Base-by-base conservation (phyloP, 1,140 invertebrate species). In the Polypedilum vanderplanki region DNA sequence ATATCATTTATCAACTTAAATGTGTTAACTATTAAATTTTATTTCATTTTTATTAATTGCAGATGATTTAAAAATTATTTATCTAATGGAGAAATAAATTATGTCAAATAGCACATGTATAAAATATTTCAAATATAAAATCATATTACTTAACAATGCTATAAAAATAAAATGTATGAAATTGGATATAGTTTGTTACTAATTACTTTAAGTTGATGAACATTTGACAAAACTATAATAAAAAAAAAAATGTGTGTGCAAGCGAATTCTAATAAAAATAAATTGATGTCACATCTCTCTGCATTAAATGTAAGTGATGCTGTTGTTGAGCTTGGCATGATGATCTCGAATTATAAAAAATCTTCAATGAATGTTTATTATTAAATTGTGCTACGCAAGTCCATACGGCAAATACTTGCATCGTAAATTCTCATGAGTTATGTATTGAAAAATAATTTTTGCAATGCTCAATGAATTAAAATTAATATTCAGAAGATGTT, bases 101-200 rank as follows among this genome's bases (percentile, higher is more conserved):
- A 5, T 33, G 24, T 33, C 24, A 33, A 33, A 3, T 33, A 1
- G 24, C 24, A 33, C 24, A 33, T 33, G 24, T 33, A 33, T 33
- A 33, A 33, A 33, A 33, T 33, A 33, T 33, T 33, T 1, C 24
- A 33, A 33, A 33, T 5, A 33, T 33, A 33, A 33, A 33, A 33
- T 33, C 24, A 33, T 5, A 33, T 33, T 33, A 33, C 24, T 33
- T 33, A 33, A 33, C 24, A 33, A 33, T 33, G 24, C 46, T n/a
- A 57, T 57, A 57, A 57, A 57, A 57, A 57, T 57, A 57, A 57
- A 57, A n/a, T 57, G 12, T 57, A 57, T 57, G 46, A 57, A 57
- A 57, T 57, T 57, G 46, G 46, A 57, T 57, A 33, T 5, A 33
- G 24, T 33, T 33, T 33, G 24, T 33, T 33, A 57, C 46, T 57